These are phyloP conservation scores for Myotis vivesi DNA, from an alignment of 2,797 vertebrate species.

Conservation along the genomic window DNA sequence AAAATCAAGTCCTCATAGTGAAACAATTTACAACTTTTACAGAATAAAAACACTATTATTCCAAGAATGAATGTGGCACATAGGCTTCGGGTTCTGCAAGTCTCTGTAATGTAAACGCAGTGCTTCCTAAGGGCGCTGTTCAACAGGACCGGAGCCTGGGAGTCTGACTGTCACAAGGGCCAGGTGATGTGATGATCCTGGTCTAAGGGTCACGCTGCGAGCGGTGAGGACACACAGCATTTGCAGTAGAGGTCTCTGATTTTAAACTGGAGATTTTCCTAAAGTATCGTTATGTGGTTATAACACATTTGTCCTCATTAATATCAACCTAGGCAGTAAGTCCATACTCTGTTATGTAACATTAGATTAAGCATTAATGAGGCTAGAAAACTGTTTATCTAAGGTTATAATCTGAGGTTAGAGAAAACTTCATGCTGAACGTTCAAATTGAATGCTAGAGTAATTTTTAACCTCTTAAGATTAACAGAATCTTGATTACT, in stretches of 20 bases:
- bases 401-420: slow-evolving; percentile 78
- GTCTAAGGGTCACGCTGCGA: not conserved
- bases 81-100: not conserved
- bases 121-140: not conserved
- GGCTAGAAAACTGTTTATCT: slow-evolving; percentile 80
- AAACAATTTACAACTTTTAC: not conserved
- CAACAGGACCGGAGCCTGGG: not conserved
- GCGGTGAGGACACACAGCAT: fast-evolving
- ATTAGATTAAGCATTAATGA: slow-evolving; percentile 81
- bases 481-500: slow-evolving; percentile 74
- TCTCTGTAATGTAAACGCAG: not conserved
- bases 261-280: slow-evolving; percentile 30
- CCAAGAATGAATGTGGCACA: not conserved
- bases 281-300: not conserved
- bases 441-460: slow-evolving; percentile 32
- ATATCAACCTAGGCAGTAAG: slow-evolving; percentile 70
- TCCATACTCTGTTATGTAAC: slow-evolving; percentile 77
- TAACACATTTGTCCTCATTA: slow-evolving; percentile 45
- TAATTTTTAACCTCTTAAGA: slow-evolving; percentile 71
- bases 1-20: not conserved
- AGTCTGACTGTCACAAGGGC: not conserved
- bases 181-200: fast-evolving
- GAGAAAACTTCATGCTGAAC: slow-evolving; percentile 77
- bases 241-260: not conserved
- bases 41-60: slow-evolving; percentile 15